Base-by-base conservation (phyloP, 2,888 invertebrate species). In the Kryphioiulus occultus region DNA sequence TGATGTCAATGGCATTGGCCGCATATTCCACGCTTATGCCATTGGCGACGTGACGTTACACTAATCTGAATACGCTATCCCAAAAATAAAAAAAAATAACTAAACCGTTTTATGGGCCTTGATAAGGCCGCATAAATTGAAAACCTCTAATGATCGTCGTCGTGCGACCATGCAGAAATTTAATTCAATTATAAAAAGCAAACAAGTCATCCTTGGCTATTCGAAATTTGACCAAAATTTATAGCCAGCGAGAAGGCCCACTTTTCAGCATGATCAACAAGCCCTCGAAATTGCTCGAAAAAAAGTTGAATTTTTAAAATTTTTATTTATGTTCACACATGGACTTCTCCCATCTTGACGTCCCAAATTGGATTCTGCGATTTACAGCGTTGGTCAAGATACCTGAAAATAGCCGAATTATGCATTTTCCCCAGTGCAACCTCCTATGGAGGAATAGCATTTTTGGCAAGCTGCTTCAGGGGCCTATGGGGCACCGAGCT, bases 401-500 rank as follows among this genome's bases (percentile, higher is more conserved):
- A 68, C 68, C 68, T 68, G 68, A 68, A 68, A 68, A 68, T 26
- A 26, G 68, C 3, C 7, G 12, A 68, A 26, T 68, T 68, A 68
- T 68, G 22, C 68, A 68, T 26, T 68, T 26, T 68, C n/a, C 68
- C 68, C 68, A 26, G 26, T n/a, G 68, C 44, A 68, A 7, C 68
- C 2, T 68, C 4, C 53, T 53, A 17, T 53, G 7, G 35, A 35
- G 35, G 35, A 35, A 35, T 35, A 4, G 35, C 35, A 35, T 35
- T 35, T 59, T 59, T 59, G 59, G n/a, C n/a, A 59, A 59, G n/a
- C n/a, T 59, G 68, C 7, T 26, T 68, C 1, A 68, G 68, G 68
- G 68, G 68, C 68, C 68, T 68, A 68, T 68, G 68, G 68, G 68
- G 68, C 68, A 22, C 12, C 68, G 3, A 68, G 68, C 68, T 68